These are phyloP conservation scores for Mormyrus proboscirostris DNA, from an alignment of 2,797 vertebrate species.

Conservation along the genomic window DNA sequence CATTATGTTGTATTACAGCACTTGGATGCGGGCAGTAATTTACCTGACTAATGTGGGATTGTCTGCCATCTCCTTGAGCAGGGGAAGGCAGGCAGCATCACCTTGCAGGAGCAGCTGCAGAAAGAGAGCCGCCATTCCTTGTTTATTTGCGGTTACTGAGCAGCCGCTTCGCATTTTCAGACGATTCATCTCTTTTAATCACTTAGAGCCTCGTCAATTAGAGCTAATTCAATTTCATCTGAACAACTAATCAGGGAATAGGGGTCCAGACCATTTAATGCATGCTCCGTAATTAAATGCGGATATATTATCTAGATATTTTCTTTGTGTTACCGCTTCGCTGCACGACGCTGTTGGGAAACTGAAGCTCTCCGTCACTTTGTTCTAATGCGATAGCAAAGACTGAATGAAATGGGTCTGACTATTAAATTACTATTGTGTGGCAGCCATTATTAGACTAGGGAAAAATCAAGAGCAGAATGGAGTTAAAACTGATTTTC, in stretches of 20 bases:
- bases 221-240: constrained; percentile 76
- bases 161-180: constrained; percentile 62
- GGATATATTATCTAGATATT: constrained; percentile 38
- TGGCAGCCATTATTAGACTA: neutral
- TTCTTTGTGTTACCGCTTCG: constrained; percentile 35
- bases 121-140: constrained; percentile 21
- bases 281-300: constrained; percentile 52
- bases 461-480: neutral
- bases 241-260: constrained; percentile 72
- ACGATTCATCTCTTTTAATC: constrained; percentile 79
- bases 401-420: neutral
- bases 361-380: neutral
- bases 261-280: constrained; percentile 54
- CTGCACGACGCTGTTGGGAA: constrained; percentile 29
- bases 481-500: neutral
- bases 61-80: constrained; percentile 38
- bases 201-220: constrained; percentile 78
- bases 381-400: neutral
- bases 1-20: constrained; percentile 66
- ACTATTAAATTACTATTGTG: neutral
- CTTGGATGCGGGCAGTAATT: constrained; percentile 56
- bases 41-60: constrained; percentile 49
- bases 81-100: constrained; percentile 27
- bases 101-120: neutral
- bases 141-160: constrained; percentile 59